These are phyloP conservation scores for Microtus pennsylvanicus DNA, from an alignment of 2,113 vertebrate genomes.

Conservation along the genomic window DNA sequence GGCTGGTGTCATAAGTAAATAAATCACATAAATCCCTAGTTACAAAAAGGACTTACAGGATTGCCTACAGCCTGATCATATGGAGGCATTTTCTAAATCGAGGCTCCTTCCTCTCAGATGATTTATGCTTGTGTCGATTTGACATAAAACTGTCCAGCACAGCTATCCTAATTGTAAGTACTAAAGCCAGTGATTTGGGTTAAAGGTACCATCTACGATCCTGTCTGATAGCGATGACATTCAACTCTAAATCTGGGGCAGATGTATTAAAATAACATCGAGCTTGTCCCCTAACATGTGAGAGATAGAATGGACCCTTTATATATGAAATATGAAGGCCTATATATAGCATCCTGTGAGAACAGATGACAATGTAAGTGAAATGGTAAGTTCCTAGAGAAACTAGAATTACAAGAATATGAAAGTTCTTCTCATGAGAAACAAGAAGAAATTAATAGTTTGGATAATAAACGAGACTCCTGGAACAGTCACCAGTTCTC, in stretches of 20 bases:
- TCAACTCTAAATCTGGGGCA: slow-evolving; percentile 3
- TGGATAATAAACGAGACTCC: background rate
- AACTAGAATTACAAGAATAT: background rate
- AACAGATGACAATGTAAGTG: background rate
- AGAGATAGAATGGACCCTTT: background rate
- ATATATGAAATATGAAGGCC: background rate
- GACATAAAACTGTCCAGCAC: background rate
- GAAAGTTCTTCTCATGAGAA: slow-evolving; percentile 8
- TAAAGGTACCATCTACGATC: background rate
- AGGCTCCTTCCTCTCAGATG: background rate
- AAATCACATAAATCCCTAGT: background rate
- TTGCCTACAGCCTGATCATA: background rate
- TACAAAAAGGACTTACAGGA: background rate
- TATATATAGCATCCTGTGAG: background rate
- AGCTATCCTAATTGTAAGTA: background rate
- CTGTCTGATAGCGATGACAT: background rate
- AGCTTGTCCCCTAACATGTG: background rate
- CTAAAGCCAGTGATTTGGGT: background rate
- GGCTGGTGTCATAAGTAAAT: no score
- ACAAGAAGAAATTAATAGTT: slow-evolving; percentile 9
- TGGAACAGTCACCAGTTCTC: background rate
- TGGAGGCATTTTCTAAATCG: background rate
- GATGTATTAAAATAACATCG: background rate
- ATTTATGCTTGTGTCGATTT: background rate
- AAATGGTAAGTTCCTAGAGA: background rate